Evolutionary conservation across 1,140 invertebrate genomes (phyloP).

Genomic region (Pogonomyrmex barbatus): DNA sequence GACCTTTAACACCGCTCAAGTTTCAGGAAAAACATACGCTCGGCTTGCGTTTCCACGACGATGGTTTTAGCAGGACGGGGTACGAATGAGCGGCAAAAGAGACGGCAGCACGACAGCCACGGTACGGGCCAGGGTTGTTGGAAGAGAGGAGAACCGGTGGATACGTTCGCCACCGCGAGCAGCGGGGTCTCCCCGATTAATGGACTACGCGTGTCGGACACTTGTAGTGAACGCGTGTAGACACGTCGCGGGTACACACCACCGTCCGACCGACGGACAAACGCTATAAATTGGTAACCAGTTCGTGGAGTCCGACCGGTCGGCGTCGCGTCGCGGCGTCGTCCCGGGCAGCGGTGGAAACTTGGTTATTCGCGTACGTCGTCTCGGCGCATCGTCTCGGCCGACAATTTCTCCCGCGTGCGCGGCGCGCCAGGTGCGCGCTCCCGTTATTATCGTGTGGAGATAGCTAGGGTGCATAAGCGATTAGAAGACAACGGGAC

Average conservation of each 20-base stretch:
- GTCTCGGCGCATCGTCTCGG: conserved; percentile 17
- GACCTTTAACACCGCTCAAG: conserved; percentile 30
- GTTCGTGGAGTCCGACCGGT: conserved; percentile 37
- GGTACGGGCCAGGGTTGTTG: neutral
- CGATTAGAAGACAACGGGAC: conserved; percentile 61
- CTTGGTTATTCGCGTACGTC: neutral
- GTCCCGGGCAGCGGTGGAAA: neutral
- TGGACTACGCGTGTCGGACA: conserved; percentile 55
- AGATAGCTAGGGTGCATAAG: conserved; percentile 68
- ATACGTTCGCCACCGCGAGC: conserved; percentile 12
- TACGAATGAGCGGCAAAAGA: neutral
- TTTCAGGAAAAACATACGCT: conserved; percentile 24
- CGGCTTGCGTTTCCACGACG: conserved; percentile 65
- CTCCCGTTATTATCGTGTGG: conserved; percentile 68
- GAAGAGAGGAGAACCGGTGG: neutral
- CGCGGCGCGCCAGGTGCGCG: conserved; percentile 62
- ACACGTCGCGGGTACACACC: conserved; percentile 59
- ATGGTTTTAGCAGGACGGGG: conserved; percentile 34
- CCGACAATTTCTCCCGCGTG: conserved; percentile 19
- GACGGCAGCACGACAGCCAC: neutral
- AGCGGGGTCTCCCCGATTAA: conserved; percentile 62
- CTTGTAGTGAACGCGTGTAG: conserved; percentile 60
- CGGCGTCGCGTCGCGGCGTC: conserved; percentile 2
- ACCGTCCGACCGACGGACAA: conserved; percentile 1
- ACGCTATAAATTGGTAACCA: conserved; percentile 72